Evolutionary conservation across 2,113 vertebrate species (phyloP).

Genomic region (Thermophis baileyi): DNA sequence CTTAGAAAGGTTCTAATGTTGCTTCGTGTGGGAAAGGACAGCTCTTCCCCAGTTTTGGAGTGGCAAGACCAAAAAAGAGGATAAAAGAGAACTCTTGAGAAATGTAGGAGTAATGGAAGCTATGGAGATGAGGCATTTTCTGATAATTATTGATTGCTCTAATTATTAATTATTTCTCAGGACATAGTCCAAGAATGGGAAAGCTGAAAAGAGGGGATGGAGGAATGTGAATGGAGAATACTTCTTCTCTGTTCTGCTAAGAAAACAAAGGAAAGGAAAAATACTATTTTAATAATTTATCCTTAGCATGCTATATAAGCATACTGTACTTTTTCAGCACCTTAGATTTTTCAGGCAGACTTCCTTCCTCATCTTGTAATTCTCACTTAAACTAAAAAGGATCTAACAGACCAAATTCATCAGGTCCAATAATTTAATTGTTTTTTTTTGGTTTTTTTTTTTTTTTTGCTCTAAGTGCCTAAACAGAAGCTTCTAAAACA

Average conservation of each 20-base stretch:
- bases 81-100: neutral
- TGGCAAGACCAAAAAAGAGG: too few relatives aligned
- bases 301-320: neutral
- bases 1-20: too few relatives aligned
- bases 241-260: neutral
- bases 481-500: neutral
- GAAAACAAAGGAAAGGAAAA: neutral
- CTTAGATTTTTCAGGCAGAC: too few relatives aligned
- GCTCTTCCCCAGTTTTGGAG: too few relatives aligned
- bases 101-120: neutral
- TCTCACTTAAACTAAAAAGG: neutral
- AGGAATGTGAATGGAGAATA: neutral
- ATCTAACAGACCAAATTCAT: neutral
- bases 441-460: too few relatives aligned
- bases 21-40: too few relatives aligned
- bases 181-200: neutral
- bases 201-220: neutral
- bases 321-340: neutral
- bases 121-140: neutral
- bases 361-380: neutral
- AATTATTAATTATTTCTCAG: neutral
- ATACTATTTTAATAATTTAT: neutral
- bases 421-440: neutral
- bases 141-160: neutral
- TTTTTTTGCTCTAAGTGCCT: neutral